Evolutionary conservation across 2,113 vertebrate genomes (phyloP), one percentile per base, ranked within the genome.

Genomic region (Lates calcarifer): DNA sequence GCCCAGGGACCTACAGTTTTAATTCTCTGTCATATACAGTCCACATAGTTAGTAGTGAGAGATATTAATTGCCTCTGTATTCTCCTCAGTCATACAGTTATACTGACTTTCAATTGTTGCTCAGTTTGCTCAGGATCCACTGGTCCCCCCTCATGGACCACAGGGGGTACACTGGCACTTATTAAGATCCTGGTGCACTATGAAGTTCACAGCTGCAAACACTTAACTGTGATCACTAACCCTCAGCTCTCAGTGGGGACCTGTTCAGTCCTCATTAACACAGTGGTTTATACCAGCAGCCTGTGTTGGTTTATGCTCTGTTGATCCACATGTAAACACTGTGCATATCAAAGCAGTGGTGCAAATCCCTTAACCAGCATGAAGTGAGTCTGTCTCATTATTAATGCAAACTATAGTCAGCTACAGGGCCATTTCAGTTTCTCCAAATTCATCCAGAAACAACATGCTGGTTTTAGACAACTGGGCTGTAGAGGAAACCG

Each of bases 251-350:
- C 39, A 60, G 22, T 15, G 22, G 43, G 39, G 68, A 58, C 13
- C 56, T 53, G 33, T 77, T 77, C 39, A 74, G 3, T 18, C 41
- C 53, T 26, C 29, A 76, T 72, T 61, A 88, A 29, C 58, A 17
- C 33, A 61, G 61, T 6, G 61, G 71, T 73, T 55, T 63, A 31
- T 73, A 57, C 51, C 39, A 26, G n/a, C 22, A 56, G 62, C 3
- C 33, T 18, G 26, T 49, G 67, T 53, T 17, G 60, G 28, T 75
- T 82, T 56, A 14, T 5, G 17, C 41, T 68, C 39, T 0, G 28
- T 47, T 82, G 63, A 39, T 73, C 5, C 76, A 43, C 41, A 31
- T 79, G 73, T 79, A 76, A 77, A 83, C 45, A 22, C 43, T 49
- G 9, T 47, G 22, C 17, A 29, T 18, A 45, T 45, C 3, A 1